Evolutionary conservation across 2,113 vertebrate genomes (phyloP).

Genomic region (Blennius ocellaris): DNA sequence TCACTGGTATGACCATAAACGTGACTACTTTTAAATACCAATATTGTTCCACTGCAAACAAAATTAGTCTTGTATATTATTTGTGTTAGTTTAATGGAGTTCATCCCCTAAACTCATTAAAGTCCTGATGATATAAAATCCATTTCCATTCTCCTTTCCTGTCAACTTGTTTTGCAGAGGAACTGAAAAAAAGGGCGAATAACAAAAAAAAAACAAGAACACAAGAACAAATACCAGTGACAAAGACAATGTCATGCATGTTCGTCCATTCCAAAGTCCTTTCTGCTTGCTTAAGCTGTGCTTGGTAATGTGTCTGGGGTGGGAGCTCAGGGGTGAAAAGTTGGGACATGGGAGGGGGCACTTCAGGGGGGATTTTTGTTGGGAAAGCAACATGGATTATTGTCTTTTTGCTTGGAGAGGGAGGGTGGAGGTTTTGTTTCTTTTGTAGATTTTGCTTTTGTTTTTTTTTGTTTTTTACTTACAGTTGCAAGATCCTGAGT

Average conservation of each 20-base stretch:
- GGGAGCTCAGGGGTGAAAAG: conserved; percentile 55
- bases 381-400: conserved; percentile 83
- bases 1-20: conserved; percentile 56
- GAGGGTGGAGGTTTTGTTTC: conserved; percentile 61
- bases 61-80: conserved; percentile 67
- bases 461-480: conserved; percentile 88
- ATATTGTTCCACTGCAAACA: conserved; percentile 75
- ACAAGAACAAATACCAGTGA: conserved; percentile 76
- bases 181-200: conserved; percentile 52
- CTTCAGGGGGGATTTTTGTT: conserved; percentile 57
- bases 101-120: conserved; percentile 49
- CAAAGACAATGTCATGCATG: conserved; percentile 81
- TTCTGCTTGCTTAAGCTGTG: conserved; percentile 83
- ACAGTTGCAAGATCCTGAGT: conserved; percentile 99
- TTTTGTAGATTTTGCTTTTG: conserved; percentile 80
- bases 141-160: conserved; percentile 33
- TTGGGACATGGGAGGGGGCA: conserved; percentile 41
- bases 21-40: conserved; percentile 60
- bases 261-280: conserved; percentile 81
- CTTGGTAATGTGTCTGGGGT: conserved; percentile 75
- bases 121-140: conserved; percentile 43
- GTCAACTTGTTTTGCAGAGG: conserved; percentile 59
- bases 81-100: conserved; percentile 67
- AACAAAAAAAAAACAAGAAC: conserved; percentile 43
- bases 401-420: conserved; percentile 70